Base-by-base conservation (phyloP, 2,888 invertebrate species). In the Torymus auratus region DNA sequence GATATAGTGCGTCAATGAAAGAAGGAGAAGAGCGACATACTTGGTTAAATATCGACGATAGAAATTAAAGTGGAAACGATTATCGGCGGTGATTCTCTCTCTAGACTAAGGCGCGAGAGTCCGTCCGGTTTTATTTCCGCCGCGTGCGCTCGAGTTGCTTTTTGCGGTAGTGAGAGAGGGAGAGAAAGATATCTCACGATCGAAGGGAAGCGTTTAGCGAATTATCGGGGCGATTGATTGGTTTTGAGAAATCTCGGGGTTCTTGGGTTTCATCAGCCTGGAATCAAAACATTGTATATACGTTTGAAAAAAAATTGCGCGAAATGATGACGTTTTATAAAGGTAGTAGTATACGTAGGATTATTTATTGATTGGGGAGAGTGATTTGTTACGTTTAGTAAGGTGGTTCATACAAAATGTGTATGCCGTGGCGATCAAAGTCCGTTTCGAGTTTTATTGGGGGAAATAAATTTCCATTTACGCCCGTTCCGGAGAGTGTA, bases 121-220 rank as follows among this genome's bases (percentile, higher is more conserved):
- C 69, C 76, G 72, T 55, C 69, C 76, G 82, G 79, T 76, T 82
- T 73, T 71, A n/a, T 79, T 76, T 76, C 82, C 82, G 75, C n/a
- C 58, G 69, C 70, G n/a, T n/a, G 74, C 20, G 50, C 10, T 52
- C 12, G n/a, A 67, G 65, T 73, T 50, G 14, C 15, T 69, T 56
- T 64, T 53, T 52, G 60, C n/a, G 28, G 28, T 2, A 7, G 28
- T 28, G 28, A 7, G 7, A 28, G 20, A 20, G 20, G 20, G 20
- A 20, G n/a, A 28, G 28, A 7, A 7, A 28, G 28, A 28, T 28
- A 28, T 70, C 11, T 23, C 15, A 15, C 41, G 41, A 15, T 70
- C 1, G 41, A 15, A 14, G 50, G 55, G 58, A 28, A 80, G 60
- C 74, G 58, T 56, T 68, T 60, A 67, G 17, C 12, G 64, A 77